Base-by-base conservation (phyloP, 2,888 invertebrate genomes). In the Clistopyga incitator region DNA sequence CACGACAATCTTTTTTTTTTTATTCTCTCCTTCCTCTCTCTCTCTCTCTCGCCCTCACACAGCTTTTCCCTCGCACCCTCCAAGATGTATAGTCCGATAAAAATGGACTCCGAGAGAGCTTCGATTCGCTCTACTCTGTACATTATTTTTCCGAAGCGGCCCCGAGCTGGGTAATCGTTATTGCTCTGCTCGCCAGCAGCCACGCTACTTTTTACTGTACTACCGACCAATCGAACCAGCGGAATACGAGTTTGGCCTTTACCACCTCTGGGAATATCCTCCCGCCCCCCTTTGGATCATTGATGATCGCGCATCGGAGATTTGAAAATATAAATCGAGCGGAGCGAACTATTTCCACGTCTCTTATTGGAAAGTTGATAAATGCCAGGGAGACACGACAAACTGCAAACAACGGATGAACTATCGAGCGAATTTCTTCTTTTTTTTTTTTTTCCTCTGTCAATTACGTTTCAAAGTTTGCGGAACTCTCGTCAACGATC, bases 61-160 rank as follows among this genome's bases (percentile, higher is more conserved):
- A 67, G 83, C 78, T 76, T 72, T 81, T 64, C 72, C 68, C 75
- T 52, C 71, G 34, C 45, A 64, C 75, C 59, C 72, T 54, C 75
- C 81, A 85, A 88, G 87, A 90, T 88, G 85, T 88, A 88, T 87
- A 84, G 86, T 70, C 76, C 87, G 87, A 90, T 90, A 88, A 88
- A 89, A 90, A 90, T 90, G 87, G 76, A 89, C 87, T 90, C 64
- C 59, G 81, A 54, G 67, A 80, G 68, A 45, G 78, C 76, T 82
- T 81, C 86, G 72, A 85, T 83, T 84, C 75, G 68, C 67, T 86
- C 52, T 77, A 81, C 75, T 84, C 65, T 79, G 86, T 78, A 82
- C 84, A 86, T 86, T 86, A 84, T 84, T 85, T 85, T 82, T 75
- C 83, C 78, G 45, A 65, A 47, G 34, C 54, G 34, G 13, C 72